A percentile compares a stretch with the other conserved stretches of the same genome.
Evolutionary conservation across 1,140 invertebrate species (phyloP).

Genomic region (Geopemphigus sp.): DNA sequence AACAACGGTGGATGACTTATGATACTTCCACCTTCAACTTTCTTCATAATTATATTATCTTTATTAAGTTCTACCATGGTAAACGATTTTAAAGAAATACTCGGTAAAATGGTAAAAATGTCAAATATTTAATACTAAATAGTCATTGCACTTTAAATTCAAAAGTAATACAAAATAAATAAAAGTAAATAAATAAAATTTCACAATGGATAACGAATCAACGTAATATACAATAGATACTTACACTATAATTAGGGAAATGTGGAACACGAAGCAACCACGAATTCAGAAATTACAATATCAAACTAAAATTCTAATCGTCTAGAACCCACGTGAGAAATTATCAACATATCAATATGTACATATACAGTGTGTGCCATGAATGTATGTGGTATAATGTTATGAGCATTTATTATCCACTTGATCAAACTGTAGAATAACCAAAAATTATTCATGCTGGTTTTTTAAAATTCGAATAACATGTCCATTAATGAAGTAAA

Average conservation of each 20-base stretch:
- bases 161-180: background rate
- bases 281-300: no score
- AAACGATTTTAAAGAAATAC: background rate
- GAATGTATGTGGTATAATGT: no score
- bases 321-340: constrained; percentile 12
- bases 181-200: no score
- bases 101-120: background rate
- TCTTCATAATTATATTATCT: constrained; percentile 53
- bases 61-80: constrained; percentile 19
- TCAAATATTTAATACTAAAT: background rate
- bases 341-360: background rate
- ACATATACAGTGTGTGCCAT: no score
- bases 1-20: constrained; percentile 63
- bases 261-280: no score
- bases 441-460: constrained; percentile 4
- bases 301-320: no score
- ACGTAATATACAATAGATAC: no score
- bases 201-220: no score
- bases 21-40: constrained; percentile 63
- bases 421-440: constrained; percentile 10
- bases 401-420: background rate
- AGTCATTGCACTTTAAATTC: background rate
- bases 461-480: constrained; percentile 12
- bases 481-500: background rate
- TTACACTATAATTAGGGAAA: no score